Evolutionary conservation across 1,140 invertebrate species (phyloP).

Genomic region (Aphaenogaster floridana): DNA sequence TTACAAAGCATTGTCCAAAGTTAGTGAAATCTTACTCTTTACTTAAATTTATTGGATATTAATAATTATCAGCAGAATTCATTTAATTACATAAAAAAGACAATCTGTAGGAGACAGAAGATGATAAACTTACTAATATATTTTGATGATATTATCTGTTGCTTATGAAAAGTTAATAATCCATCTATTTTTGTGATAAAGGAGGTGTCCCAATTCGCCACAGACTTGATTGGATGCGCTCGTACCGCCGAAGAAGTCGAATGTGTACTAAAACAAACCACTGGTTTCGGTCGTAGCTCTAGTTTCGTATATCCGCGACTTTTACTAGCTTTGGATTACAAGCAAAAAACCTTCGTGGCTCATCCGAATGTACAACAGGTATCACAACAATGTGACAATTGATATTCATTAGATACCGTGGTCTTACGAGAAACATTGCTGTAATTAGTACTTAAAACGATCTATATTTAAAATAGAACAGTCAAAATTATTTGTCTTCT

Average conservation of each 20-base stretch:
- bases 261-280: conserved; percentile 88
- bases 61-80: neutral
- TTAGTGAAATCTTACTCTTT: conserved; percentile 31
- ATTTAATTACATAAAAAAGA: neutral
- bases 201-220: conserved; percentile 74
- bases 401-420: neutral
- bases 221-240: conserved; percentile 86
- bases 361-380: conserved; percentile 92
- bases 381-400: neutral
- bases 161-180: neutral
- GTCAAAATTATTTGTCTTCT: neutral
- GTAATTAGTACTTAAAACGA: neutral
- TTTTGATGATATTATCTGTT: neutral
- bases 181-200: conserved; percentile 34
- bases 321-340: conserved; percentile 90
- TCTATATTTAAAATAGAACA: neutral
- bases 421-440: neutral
- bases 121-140: neutral
- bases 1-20: conserved; percentile 87
- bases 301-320: conserved; percentile 88
- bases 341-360: conserved; percentile 92
- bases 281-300: conserved; percentile 81
- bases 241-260: conserved; percentile 91
- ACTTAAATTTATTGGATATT: neutral
- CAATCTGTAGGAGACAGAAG: neutral